Base-by-base conservation (phyloP, 2,797 vertebrate genomes). In the Diceros bicornis region DNA sequence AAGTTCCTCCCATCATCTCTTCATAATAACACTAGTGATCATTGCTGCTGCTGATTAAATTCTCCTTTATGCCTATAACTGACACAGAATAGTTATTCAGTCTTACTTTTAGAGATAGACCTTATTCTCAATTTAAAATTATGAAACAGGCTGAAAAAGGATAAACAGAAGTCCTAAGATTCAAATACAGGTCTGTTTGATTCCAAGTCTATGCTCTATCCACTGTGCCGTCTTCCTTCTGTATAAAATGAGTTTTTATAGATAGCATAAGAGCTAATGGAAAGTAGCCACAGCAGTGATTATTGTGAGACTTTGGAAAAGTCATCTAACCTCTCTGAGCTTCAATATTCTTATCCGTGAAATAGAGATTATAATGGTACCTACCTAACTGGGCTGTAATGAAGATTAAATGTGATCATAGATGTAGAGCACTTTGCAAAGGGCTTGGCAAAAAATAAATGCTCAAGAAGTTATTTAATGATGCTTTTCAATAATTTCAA, bases 201-300 rank as follows among this genome's bases (percentile, higher is more conserved):
- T 61, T 74, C 64, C 64, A 75, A 61, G 44, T 84, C 18, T 55
- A 71, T 18, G n/a, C 9, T 75, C 77, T 85, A 87, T 77, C 74
- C 52, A 52, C 27, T 68, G n/a, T 47, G 16, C 37, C 25, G 6
- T 77, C 52, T 91, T 89, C 41, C 66, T 94, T 95, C 74, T 59
- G 69, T 52, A 62, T 71, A 95, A 97, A 94, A 82, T 82, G 71
- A 59, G 37, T 94, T 94, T 89, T 92, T 93, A 52, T 59, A 89
- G 94, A 68, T 64, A 89, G 25, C 66, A 74, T 86, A 87, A 27
- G 23, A 82, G 29, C n/a, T 72, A 91, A n/a, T 82, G 64, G 62
- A 97, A 92, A 78, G 37, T 14, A 69, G 47, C 62, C 34, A 82
- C 12, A 86, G 37, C 12, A 41, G 57, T 74, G 44, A 94, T 96